These are phyloP conservation scores for Drosophila prosaltans DNA, from an alignment of 1,140 invertebrate genomes.

Conservation along the genomic window DNA sequence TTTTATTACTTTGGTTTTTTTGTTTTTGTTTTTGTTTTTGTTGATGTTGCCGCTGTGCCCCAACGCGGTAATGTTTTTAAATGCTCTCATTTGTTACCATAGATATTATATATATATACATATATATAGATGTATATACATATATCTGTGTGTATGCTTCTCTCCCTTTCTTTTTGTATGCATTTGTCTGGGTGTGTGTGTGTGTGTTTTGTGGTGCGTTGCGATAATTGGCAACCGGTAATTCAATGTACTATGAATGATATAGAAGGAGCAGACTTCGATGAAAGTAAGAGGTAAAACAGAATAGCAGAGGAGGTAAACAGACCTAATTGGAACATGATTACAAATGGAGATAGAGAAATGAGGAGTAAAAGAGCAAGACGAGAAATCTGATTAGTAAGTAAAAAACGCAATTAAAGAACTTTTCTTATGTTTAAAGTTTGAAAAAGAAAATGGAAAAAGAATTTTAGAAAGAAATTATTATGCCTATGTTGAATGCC, in stretches of 20 bases:
- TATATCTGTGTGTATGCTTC: slow-evolving; percentile 27
- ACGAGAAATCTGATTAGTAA: slow-evolving; percentile 8
- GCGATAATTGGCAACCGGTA: slow-evolving; percentile 67
- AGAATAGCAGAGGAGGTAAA: background rate
- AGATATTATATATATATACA: slow-evolving; percentile 1
- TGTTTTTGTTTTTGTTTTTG: slow-evolving; percentile 18
- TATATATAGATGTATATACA: slow-evolving; percentile 37
- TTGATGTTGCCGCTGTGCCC: slow-evolving; percentile 34
- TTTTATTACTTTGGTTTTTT: slow-evolving; percentile 50
- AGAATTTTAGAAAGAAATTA: background rate
- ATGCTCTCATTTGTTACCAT: slow-evolving; percentile 60
- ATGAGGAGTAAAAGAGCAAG: background rate
- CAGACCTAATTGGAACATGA: slow-evolving; percentile 13
- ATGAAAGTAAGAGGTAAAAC: background rate
- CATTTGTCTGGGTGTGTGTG: slow-evolving; percentile 9
- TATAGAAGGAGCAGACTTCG: slow-evolving; percentile 3
- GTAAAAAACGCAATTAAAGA: slow-evolving; percentile 18
- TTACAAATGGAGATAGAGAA: background rate
- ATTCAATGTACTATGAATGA: slow-evolving; percentile 51
- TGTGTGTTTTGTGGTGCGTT: slow-evolving; percentile 43
- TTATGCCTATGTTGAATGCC: background rate
- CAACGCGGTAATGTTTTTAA: slow-evolving; percentile 70
- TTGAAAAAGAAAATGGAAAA: background rate
- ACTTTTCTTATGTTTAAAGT: background rate
- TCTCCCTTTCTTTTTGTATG: background rate